Evolutionary conservation across 1,140 invertebrate species (phyloP).

Genomic region (Listronotus bonariensis): DNA sequence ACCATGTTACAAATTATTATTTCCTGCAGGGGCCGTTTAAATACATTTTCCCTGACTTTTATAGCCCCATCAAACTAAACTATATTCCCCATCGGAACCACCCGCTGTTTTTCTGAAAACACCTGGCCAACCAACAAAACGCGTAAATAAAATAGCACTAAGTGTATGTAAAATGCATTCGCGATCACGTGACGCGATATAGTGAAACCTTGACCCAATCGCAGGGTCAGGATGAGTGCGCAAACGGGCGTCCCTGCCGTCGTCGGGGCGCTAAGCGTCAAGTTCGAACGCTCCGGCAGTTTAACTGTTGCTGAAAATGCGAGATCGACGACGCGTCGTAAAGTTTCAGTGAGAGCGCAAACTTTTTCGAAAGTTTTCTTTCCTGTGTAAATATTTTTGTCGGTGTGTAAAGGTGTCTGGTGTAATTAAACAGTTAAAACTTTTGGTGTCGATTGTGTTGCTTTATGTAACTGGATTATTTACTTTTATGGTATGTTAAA

Average conservation of each 20-base stretch:
- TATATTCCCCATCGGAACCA: too few species aligned
- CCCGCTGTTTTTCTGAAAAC: too few species aligned
- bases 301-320: slow-evolving; percentile 40
- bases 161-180: slow-evolving; percentile 42
- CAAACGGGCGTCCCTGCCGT: slow-evolving; percentile 36
- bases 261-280: slow-evolving; percentile 40
- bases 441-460: too few species aligned
- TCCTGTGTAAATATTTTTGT: too few species aligned
- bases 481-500: too few species aligned
- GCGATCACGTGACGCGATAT: slow-evolving; percentile 44
- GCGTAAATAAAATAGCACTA: slow-evolving; percentile 33
- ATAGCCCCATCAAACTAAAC: too few species aligned
- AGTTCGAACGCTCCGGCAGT: slow-evolving; percentile 29
- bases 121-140: slow-evolving; percentile 4
- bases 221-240: slow-evolving; percentile 43
- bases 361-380: slow-evolving; percentile 3
- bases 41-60: too few species aligned
- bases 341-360: slow-evolving; percentile 2
- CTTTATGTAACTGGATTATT: too few species aligned
- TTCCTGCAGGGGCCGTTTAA: too few species aligned
- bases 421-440: too few species aligned
- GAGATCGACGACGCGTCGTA: background rate
- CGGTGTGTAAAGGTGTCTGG: too few species aligned
- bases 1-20: too few species aligned
- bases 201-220: slow-evolving; percentile 49